These are phyloP conservation scores for Psephotus haematonotus DNA, from an alignment of 2,113 vertebrate genomes.

Conservation along the genomic window DNA sequence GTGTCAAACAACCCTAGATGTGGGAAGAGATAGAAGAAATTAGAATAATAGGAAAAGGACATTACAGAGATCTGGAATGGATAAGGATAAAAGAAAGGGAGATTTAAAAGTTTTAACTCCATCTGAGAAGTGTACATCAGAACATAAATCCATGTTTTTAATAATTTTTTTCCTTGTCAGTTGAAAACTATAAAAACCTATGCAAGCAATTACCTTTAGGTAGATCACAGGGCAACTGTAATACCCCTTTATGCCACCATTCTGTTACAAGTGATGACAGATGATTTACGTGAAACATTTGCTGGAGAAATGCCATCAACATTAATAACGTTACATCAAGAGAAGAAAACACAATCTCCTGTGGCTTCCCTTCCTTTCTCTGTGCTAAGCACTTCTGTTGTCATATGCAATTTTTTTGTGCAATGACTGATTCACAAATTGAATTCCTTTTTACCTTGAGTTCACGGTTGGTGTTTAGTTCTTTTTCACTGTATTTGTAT, in stretches of 20 bases:
- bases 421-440: neutral
- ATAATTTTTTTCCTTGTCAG: neutral
- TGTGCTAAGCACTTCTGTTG: neutral
- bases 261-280: neutral
- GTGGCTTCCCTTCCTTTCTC: neutral
- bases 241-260: neutral
- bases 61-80: neutral
- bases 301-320: slow-evolving; percentile 9
- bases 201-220: slow-evolving; percentile 7
- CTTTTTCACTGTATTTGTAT: slow-evolving; percentile 15
- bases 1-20: neutral
- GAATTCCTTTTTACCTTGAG: neutral
- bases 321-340: neutral
- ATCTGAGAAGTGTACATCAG: neutral
- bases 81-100: neutral
- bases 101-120: neutral
- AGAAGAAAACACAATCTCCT: neutral
- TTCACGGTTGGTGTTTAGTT: neutral
- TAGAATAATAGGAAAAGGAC: neutral
- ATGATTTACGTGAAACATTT: slow-evolving; percentile 32
- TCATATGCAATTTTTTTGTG: neutral
- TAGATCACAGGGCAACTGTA: neutral
- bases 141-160: neutral
- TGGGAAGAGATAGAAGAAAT: neutral
- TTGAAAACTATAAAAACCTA: slow-evolving; percentile 5